Percentiles rank a stretch among this genome's conserved stretches.
Evolutionary conservation across 2,797 vertebrate species (phyloP).

Genomic region (Lophius americanus): DNA sequence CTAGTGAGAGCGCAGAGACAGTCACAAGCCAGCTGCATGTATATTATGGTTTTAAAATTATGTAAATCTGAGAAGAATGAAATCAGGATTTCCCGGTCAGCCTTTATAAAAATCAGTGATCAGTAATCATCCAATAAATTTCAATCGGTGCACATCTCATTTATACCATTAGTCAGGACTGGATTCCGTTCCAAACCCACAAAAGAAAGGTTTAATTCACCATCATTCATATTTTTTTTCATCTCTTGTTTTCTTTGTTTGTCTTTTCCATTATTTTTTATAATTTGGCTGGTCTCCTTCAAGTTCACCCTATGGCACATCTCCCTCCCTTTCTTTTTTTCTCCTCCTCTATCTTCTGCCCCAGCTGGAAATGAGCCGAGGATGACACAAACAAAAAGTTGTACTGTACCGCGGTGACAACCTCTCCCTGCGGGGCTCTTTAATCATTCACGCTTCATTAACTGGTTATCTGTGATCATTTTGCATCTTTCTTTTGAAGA

Average conservation of each 20-base stretch:
- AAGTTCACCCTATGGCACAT: conserved; percentile 72
- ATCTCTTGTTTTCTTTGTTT: conserved; percentile 63
- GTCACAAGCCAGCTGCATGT: no score
- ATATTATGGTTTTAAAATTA: no score
- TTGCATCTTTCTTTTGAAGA: conserved; percentile 46
- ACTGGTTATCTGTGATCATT: conserved; percentile 66
- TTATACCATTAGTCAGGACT: conserved; percentile 82
- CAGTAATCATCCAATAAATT: no score
- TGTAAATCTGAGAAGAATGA: no score
- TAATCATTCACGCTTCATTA: conserved; percentile 81
- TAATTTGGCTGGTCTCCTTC: conserved; percentile 81
- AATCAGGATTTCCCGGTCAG: no score
- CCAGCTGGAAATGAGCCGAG: conserved; percentile 78
- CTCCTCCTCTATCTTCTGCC: conserved; percentile 51
- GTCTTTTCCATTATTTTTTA: conserved; percentile 11
- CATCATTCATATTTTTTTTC: conserved; percentile 25
- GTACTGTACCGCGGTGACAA: conserved; percentile 63
- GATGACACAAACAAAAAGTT: conserved; percentile 75
- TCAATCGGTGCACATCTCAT: no score
- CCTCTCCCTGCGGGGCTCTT: conserved; percentile 59
- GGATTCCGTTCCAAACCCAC: conserved; percentile 76
- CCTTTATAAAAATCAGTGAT: no score
- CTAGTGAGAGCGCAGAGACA: no score
- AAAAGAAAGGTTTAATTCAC: not conserved
- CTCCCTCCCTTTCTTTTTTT: conserved; percentile 14